These are phyloP conservation scores for Papilio dardanus DNA, from an alignment of 1,140 invertebrate species.

Conservation along the genomic window DNA sequence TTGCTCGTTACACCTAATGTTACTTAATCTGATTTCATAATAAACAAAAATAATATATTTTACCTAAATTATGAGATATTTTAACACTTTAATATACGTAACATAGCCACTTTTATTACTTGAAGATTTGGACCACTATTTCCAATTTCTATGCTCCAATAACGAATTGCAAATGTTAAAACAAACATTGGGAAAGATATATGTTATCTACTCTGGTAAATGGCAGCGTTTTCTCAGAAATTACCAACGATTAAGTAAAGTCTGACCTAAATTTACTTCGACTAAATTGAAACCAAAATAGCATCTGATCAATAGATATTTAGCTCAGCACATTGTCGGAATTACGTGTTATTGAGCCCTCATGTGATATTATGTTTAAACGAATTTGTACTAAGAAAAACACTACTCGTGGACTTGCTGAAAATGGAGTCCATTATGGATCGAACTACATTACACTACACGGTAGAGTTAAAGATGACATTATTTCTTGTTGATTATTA, in stretches of 20 bases:
- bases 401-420: too few species aligned
- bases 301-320: not conserved
- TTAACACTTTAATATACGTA: not conserved
- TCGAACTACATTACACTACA: too few species aligned
- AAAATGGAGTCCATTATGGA: too few species aligned
- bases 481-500: too few species aligned
- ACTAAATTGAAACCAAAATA: not conserved
- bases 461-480: too few species aligned
- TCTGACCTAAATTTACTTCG: not conserved
- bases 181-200: not conserved
- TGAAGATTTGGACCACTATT: too few species aligned
- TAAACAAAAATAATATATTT: not conserved
- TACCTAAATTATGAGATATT: not conserved
- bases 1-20: not conserved
- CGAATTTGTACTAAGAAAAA: too few species aligned
- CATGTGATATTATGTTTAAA: too few species aligned
- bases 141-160: too few species aligned
- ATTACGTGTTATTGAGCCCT: too few species aligned
- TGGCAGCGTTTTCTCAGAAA: not conserved
- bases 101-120: too few species aligned
- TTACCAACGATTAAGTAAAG: not conserved
- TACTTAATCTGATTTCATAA: not conserved
- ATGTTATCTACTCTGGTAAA: not conserved
- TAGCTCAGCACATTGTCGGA: not conserved
- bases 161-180: not conserved